Evolutionary conservation across 92 coral and sea anemone species (phyloP), one percentile per base, ranked within the genome.

Genomic region (Bergia sp.): DNA sequence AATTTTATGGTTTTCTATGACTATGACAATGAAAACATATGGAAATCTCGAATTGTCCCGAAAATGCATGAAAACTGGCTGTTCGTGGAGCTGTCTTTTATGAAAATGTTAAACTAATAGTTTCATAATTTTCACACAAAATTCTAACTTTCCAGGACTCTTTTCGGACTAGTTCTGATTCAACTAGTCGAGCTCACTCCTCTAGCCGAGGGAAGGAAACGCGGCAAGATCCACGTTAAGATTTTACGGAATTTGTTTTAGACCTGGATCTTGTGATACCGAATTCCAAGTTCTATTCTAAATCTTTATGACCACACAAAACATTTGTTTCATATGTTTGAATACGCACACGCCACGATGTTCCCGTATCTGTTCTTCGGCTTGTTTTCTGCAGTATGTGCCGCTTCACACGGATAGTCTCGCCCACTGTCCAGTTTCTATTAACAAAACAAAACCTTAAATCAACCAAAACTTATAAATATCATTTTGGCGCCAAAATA

Each of bases 291-390:
- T 29, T 29, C 29, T 29, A 55, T 15, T 9, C 13, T 55, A 55
- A 5, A 43, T 21, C 37, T 37, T 11, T 9, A 39, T 12, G 39
- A 23, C 55, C 20, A 36, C 10, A 74, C 65, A 2, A 23, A n/a
- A 39, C 37, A 43, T n/a, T 29, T 40, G 13, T 1, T 40, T 0
- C 37, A 57, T 49, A 69, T 50, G 45, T 20, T 57, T 4, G 8
- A 9, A n/a, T 41, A 91, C 99, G 87, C 89, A 97, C 99, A 97
- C 43, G 99, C 97, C 5, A 94, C 94, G 77, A 97, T 97, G 82
- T 97, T 97, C 61, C 97, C 99, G 79, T 97, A 97, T 97, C 99
- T 97, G 93, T 97, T 97, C 90, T 95, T 97, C 41, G 85, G 88
- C 64, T 95, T 97, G 91, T 95, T 97, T 74, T 95, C 99, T 39